Percentiles rank a stretch among this genome's conserved stretches.
phyloP scores from a whole-genome alignment of 2,113 vertebrate species.

The Melanotaenia duboulayi region DNA sequence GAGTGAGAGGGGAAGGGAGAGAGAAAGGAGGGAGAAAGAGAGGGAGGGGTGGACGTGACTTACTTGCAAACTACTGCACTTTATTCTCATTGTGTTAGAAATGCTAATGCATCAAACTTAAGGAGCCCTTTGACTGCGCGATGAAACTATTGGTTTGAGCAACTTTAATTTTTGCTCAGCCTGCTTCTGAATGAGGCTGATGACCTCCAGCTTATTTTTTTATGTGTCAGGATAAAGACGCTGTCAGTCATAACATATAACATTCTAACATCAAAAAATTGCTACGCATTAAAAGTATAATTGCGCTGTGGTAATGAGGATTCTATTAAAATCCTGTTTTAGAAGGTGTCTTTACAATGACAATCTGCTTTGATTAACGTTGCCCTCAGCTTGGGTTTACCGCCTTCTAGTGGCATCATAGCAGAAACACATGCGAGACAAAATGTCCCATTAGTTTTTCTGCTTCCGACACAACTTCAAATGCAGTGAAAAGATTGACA shows the following conservation, averaged over 20 bases:
- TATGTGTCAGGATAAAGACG: no score
- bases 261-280: background rate
- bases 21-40: constrained; percentile 40
- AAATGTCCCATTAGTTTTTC: background rate
- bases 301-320: constrained; percentile 51
- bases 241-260: background rate
- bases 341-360: constrained; percentile 77
- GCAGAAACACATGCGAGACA: background rate
- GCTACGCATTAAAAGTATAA: constrained; percentile 16
- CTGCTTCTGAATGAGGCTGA: constrained; percentile 24
- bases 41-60: constrained; percentile 78
- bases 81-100: constrained; percentile 61
- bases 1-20: constrained; percentile 36
- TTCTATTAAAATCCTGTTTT: constrained; percentile 69
- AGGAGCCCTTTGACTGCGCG: constrained; percentile 17
- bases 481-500: constrained; percentile 7
- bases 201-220: constrained; percentile 8
- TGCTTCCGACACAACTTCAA: constrained; percentile 8
- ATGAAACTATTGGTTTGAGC: constrained; percentile 19
- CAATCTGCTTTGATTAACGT: constrained; percentile 42
- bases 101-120: constrained; percentile 32
- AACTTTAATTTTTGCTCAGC: constrained; percentile 21
- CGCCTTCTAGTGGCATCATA: constrained; percentile 59
- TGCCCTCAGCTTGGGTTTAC: constrained; percentile 22
- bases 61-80: constrained; percentile 78